Percentiles rank a stretch among this genome's conserved stretches.
Evolutionary conservation across 2,797 vertebrate genomes (phyloP).

Genomic region (Paguma larvata): DNA sequence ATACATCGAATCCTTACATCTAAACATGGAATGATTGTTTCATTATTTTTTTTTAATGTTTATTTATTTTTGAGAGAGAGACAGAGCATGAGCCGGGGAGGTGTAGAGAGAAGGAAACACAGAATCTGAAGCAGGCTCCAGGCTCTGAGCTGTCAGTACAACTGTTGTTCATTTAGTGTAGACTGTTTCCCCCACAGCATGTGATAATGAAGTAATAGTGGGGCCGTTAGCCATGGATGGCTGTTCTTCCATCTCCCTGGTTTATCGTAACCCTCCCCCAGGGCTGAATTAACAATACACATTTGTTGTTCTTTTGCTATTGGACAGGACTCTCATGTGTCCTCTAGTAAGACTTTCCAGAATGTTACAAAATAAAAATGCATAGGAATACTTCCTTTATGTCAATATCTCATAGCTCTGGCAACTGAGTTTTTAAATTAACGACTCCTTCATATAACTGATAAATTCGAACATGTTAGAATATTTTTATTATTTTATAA

Average conservation of each 20-base stretch:
- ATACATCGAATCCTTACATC: too few relatives aligned
- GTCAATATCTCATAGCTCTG: neutral
- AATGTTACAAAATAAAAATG: too few relatives aligned
- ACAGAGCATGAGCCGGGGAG: too few relatives aligned
- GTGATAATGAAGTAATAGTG: neutral
- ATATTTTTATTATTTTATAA: neutral
- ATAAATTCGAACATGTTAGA: neutral
- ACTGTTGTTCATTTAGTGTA: neutral
- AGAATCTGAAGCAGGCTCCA: too few relatives aligned
- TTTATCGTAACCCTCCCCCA: neutral
- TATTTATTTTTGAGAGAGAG: too few relatives aligned
- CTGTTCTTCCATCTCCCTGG: neutral
- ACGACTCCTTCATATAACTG: neutral
- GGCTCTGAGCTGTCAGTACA: too few relatives aligned
- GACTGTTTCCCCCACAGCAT: neutral
- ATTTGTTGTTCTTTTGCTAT: neutral
- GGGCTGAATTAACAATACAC: neutral
- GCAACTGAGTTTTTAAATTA: neutral
- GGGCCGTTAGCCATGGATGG: too few relatives aligned
- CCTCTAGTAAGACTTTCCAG: neutral
- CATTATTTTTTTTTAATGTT: too few relatives aligned
- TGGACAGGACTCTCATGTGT: too few relatives aligned
- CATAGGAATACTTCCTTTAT: neutral
- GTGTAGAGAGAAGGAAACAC: too few relatives aligned
- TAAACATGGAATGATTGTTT: too few relatives aligned